Evolutionary conservation across 2,113 vertebrate species (phyloP), one percentile per base, ranked within the genome.

Genomic region (Diadophis punctatus): DNA sequence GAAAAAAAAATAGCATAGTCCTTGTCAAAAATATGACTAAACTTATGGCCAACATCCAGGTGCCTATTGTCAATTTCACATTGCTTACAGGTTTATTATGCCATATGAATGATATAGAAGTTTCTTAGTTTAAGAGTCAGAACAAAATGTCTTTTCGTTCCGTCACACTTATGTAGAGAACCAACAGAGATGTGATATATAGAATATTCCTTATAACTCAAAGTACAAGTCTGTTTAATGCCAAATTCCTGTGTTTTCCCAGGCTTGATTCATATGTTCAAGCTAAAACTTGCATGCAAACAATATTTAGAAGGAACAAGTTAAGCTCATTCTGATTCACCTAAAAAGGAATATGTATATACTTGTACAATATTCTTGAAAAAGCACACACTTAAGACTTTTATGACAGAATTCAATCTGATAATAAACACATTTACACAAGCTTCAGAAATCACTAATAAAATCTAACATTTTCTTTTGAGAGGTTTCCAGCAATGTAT

Each of bases 121-220:
- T 80, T 92, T 91, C 93, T 53, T 30, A 94, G 90, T 46, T 95
- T 94, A 74, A 94, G 85, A 5, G 74, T n/a, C 93, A 93, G 2
- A 11, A 34, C 4, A 43, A 86, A 86, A 51, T n/a, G 46, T 80
- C n/a, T 95, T 49, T 2, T 91, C 22, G 90, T 91, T 94, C 43
- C 30, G 55, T 85, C 25, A 53, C 8, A 48, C 22, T 53, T 56
- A 92, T 52, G 53, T 8, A n/a, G 88, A 93, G 52, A 94, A 89
- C 1, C 90, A 23, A 95, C 60, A 93, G 9, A 9, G 55, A 84
- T 96, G 89, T 94, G 20, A 1, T 86, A 91, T 9, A 23, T 16
- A 46, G 20, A 86, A 20, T 20, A 18, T 84, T 94, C 88, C 90
- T 95, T 84, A 90, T 0, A 39, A 22, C 30, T 11, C 11, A 91